These are phyloP conservation scores for Uloborus diversus DNA, from an alignment of 1,140 invertebrate genomes.

Conservation along the genomic window DNA sequence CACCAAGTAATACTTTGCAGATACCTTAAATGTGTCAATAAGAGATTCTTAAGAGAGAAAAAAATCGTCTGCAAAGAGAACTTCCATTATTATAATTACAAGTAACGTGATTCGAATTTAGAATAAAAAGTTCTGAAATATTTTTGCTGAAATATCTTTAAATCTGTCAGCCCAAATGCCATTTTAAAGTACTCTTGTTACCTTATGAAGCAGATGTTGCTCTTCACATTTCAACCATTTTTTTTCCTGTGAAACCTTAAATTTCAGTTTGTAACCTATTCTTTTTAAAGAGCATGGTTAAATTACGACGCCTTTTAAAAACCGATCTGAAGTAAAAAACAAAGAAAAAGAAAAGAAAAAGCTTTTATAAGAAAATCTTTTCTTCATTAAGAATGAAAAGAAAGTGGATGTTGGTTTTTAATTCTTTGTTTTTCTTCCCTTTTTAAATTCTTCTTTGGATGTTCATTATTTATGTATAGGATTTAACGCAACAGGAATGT, in stretches of 20 bases:
- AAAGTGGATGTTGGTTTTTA: slow-evolving; percentile 20
- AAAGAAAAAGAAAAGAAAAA: neutral
- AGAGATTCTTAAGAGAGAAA: no score
- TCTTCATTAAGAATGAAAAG: slow-evolving; percentile 37
- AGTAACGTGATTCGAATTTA: no score
- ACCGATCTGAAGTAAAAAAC: slow-evolving; percentile 35
- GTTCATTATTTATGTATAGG: slow-evolving; percentile 54
- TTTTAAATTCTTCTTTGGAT: slow-evolving; percentile 27
- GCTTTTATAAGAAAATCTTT: slow-evolving; percentile 22
- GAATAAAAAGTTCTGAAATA: no score
- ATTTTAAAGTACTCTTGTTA: no score
- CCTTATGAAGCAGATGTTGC: no score
- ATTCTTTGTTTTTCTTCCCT: slow-evolving; percentile 7
- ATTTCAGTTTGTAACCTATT: neutral
- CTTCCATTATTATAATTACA: no score
- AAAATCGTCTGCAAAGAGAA: no score
- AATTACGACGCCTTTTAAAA: slow-evolving; percentile 44
- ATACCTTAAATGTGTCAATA: no score
- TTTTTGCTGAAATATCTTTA: no score
- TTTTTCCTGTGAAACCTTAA: no score
- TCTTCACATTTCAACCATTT: neutral
- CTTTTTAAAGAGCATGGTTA: slow-evolving; percentile 31
- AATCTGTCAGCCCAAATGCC: no score
- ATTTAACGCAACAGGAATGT: slow-evolving; percentile 34
- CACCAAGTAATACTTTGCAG: no score